Evolutionary conservation across 2,888 invertebrate genomes (phyloP).

Genomic region (Scaptodrosophila latifasciaeformis): DNA sequence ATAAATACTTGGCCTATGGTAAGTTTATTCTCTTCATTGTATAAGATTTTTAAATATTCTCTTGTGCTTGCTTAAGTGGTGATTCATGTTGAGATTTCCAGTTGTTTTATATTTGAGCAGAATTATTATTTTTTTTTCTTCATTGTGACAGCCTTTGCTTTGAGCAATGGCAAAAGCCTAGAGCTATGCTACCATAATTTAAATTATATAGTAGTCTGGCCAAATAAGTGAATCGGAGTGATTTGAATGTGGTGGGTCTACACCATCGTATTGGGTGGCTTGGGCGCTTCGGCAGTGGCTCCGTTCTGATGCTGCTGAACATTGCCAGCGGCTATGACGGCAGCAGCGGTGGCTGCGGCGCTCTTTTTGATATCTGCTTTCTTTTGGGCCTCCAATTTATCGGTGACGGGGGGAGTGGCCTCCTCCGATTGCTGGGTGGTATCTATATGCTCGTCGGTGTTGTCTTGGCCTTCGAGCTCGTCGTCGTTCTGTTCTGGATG

Average conservation of each 20-base stretch:
- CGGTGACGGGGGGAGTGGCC: conserved; percentile 74
- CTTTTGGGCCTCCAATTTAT: conserved; percentile 73
- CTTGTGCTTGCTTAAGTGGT: conserved; percentile 13
- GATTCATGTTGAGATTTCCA: conserved; percentile 33
- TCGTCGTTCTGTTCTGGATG: conserved; percentile 77
- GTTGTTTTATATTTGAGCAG: conserved; percentile 22
- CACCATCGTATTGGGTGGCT: conserved; percentile 74
- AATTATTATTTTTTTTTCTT: no score
- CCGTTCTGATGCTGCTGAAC: conserved; percentile 52
- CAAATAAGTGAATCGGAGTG: no score
- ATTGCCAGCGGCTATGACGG: conserved; percentile 60
- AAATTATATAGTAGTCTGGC: no score
- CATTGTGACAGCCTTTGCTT: no score
- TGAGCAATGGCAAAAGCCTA: conserved; percentile 17
- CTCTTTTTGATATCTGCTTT: conserved; percentile 72
- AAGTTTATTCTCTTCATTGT: conserved; percentile 18
- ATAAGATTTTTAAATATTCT: conserved; percentile 9
- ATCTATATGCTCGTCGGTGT: conserved; percentile 73
- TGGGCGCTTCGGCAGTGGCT: conserved; percentile 60
- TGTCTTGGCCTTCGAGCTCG: conserved; percentile 77
- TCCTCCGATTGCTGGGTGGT: conserved; percentile 74
- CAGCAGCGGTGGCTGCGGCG: conserved; percentile 58
- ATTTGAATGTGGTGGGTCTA: no score
- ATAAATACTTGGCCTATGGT: conserved; percentile 50
- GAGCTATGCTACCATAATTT: no score